Percentiles rank a stretch among this genome's conserved stretches.
These are phyloP conservation scores for Chaetodon auriga DNA, from an alignment of 2,113 vertebrate genomes.

Conservation along the genomic window DNA sequence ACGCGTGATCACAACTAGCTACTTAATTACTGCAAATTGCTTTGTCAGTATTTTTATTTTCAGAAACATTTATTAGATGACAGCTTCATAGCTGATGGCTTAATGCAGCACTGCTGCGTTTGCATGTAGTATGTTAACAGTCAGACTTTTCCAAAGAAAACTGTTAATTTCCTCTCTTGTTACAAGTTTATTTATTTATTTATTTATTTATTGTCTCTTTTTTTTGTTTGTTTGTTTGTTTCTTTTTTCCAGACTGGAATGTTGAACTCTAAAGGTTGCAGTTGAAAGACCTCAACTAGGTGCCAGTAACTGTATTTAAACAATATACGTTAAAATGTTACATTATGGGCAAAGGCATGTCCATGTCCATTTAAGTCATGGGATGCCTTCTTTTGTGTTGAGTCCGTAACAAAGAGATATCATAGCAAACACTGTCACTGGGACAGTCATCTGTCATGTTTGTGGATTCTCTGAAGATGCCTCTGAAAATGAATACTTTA, in stretches of 20 bases:
- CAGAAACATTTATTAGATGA: neutral
- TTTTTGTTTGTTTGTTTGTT: no score
- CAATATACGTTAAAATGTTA: conserved; percentile 23
- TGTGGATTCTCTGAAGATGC: conserved; percentile 18
- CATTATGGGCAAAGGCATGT: neutral
- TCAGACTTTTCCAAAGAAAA: neutral
- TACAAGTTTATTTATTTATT: neutral
- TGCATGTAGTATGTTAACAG: neutral
- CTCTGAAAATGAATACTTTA: conserved; percentile 24
- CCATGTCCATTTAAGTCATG: conserved; percentile 14
- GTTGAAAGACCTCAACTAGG: neutral
- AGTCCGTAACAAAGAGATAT: neutral
- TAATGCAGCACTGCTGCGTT: no score
- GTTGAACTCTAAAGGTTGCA: neutral
- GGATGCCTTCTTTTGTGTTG: neutral
- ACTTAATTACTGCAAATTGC: neutral
- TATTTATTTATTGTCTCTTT: no score
- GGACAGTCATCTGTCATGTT: conserved; percentile 11
- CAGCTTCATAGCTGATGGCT: neutral
- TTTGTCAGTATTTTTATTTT: neutral
- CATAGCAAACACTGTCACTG: neutral
- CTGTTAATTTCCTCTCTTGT: neutral
- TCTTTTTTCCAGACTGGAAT: neutral
- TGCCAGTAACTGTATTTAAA: neutral
- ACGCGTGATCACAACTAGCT: neutral